Percentiles rank a stretch among this genome's conserved stretches.
Conservation (phyloP, 1,140 invertebrate species). For the Eulimnadia texana region DNA sequence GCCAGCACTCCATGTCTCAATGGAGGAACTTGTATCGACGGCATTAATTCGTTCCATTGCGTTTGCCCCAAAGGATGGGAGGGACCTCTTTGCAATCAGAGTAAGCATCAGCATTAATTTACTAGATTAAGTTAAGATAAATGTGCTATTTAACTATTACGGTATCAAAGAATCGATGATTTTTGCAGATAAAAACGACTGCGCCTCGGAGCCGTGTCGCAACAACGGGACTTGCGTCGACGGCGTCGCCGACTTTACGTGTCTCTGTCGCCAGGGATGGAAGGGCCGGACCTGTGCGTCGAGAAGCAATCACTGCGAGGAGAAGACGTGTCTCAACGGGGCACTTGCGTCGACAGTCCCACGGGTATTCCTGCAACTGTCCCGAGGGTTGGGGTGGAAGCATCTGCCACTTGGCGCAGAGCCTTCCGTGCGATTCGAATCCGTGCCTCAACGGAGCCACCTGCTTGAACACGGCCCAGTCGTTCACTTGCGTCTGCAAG, state of each 20-base stretch:
- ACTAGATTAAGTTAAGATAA: background rate
- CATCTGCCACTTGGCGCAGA: constrained; percentile 49
- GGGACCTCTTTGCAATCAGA: constrained; percentile 59
- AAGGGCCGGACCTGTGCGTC: constrained; percentile 58
- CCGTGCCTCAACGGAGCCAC: constrained; percentile 31
- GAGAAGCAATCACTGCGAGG: constrained; percentile 44
- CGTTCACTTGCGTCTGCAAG: constrained; percentile 22
- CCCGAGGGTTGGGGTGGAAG: constrained; percentile 64
- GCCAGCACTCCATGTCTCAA: constrained; percentile 28
- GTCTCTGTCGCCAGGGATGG: constrained; percentile 45
- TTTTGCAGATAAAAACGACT: constrained; percentile 25
- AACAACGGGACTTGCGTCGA: constrained; percentile 27
- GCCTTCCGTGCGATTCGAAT: constrained; percentile 22
- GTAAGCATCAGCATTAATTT: constrained; percentile 27
- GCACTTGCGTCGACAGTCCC: constrained; percentile 52
- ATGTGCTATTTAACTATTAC: no score
- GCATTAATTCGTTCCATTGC: constrained; percentile 57
- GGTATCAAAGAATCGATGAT: background rate
- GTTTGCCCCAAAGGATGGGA: constrained; percentile 66
- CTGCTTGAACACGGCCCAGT: constrained; percentile 28
- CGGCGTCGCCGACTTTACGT: constrained; percentile 23
- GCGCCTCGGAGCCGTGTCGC: constrained; percentile 24
- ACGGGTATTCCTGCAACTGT: constrained; percentile 63
- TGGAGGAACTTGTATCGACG: constrained; percentile 52
- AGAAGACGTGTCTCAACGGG: constrained; percentile 66